Conservation (phyloP, 2,797 vertebrate species). For the Sus cebifrons region DNA sequence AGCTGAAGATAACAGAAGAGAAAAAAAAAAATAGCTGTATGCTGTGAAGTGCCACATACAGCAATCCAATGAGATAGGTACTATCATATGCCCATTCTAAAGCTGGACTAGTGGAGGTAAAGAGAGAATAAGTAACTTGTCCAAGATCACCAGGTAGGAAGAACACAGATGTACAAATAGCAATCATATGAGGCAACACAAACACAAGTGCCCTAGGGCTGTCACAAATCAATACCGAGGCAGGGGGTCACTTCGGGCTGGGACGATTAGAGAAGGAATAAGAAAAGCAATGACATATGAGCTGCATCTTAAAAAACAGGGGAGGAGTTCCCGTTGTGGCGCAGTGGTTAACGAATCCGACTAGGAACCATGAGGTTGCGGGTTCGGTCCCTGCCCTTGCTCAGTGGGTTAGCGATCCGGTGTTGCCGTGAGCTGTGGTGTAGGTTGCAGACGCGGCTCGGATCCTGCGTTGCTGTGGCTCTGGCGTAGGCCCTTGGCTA, state of each 20-base stretch:
- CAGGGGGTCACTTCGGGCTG: neutral
- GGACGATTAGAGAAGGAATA: neutral
- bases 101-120: neutral
- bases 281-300: neutral
- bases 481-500: too few relatives aligned
- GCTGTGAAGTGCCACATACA: neutral
- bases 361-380: too few relatives aligned
- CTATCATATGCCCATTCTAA: neutral
- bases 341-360: too few relatives aligned
- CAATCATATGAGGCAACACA: neutral
- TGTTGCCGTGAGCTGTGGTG: too few relatives aligned
- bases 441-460: too few relatives aligned
- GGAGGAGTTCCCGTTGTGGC: too few relatives aligned
- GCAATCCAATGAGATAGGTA: neutral
- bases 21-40: neutral
- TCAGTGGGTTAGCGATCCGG: too few relatives aligned
- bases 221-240: neutral
- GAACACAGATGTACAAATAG: neutral
- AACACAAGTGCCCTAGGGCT: neutral
- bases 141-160: constrained; percentile 4
- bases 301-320: neutral
- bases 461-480: too few relatives aligned
- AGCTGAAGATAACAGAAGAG: neutral
- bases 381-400: too few relatives aligned
- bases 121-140: neutral